phyloP scores from a whole-genome alignment of 2,797 vertebrate species.

The Xerus rutilus region DNA sequence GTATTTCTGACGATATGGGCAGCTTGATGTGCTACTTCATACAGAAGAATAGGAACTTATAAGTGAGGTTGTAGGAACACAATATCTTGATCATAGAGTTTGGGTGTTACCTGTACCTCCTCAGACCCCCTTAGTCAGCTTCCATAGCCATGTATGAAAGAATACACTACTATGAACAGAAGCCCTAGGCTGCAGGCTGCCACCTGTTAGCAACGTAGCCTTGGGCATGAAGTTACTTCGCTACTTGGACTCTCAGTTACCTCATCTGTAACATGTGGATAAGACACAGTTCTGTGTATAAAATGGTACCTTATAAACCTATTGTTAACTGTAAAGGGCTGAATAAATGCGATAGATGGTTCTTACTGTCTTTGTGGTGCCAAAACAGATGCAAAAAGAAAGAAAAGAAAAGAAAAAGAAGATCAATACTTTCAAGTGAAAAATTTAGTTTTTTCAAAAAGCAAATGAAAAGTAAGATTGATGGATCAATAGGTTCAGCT shows the following conservation, averaged over 20 bases:
- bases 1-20: no score
- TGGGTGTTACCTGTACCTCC: background rate
- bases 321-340: background rate
- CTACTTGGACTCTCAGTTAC: constrained; percentile 13
- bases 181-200: background rate
- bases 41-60: background rate
- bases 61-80: background rate
- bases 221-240: background rate
- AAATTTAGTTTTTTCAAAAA: background rate
- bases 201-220: background rate
- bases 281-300: background rate
- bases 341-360: background rate
- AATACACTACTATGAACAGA: background rate
- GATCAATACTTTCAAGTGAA: background rate
- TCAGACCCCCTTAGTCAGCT: background rate
- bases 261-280: background rate
- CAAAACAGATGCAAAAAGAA: background rate
- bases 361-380: background rate
- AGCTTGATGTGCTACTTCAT: background rate
- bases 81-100: background rate
- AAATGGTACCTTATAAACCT: background rate
- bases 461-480: background rate
- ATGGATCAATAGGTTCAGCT: background rate
- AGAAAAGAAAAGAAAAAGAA: background rate
- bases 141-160: background rate